phyloP scores from a whole-genome alignment of 2,888 invertebrate species.

The Latrodectus hesperus region DNA sequence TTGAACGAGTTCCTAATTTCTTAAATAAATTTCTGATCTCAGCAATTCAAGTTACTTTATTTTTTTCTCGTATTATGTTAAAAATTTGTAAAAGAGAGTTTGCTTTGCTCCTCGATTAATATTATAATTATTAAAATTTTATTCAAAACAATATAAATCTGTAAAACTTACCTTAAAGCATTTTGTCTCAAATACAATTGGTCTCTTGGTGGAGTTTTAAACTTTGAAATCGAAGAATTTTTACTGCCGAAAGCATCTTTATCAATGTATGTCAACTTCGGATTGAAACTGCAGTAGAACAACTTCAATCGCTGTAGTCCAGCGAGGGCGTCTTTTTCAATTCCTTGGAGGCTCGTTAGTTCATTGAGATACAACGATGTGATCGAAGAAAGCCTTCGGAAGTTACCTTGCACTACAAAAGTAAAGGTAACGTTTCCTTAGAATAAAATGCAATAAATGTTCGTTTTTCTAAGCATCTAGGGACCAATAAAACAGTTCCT shows the following conservation, averaged over 20 bases:
- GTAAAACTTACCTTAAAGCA: constrained; percentile 33
- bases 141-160: too few relatives aligned
- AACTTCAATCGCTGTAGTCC: constrained; percentile 27
- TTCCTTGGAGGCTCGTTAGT: constrained; percentile 1
- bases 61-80: too few relatives aligned
- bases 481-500: too few relatives aligned
- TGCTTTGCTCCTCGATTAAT: too few relatives aligned
- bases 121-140: too few relatives aligned
- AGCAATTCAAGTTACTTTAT: too few relatives aligned
- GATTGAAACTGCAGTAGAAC: constrained; percentile 59
- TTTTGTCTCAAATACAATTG: constrained; percentile 41
- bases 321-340: constrained; percentile 43
- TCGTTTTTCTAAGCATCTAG: too few relatives aligned
- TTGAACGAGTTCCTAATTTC: too few relatives aligned
- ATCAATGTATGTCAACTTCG: constrained; percentile 41
- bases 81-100: too few relatives aligned
- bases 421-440: not conserved
- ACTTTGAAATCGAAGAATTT: constrained; percentile 7
- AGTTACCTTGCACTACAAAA: constrained; percentile 35
- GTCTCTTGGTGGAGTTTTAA: constrained; percentile 26
- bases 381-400: constrained; percentile 23
- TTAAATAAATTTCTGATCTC: too few relatives aligned
- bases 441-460: not conserved
- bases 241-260: constrained; percentile 41
- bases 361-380: constrained; percentile 41